These are phyloP conservation scores for Andinoacara biseriatus DNA, from an alignment of 2,113 vertebrate species.

Conservation along the genomic window DNA sequence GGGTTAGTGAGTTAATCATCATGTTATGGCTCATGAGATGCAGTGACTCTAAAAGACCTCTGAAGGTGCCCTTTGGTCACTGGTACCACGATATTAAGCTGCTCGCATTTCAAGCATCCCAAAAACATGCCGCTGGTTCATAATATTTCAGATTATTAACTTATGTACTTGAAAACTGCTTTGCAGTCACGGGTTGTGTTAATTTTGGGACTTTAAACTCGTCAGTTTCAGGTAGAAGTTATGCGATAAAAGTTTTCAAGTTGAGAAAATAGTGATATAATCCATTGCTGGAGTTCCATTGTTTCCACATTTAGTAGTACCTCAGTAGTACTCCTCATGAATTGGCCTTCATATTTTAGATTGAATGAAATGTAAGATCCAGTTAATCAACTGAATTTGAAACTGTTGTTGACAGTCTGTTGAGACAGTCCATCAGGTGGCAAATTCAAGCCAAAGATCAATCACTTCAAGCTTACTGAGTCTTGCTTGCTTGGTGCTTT, in stretches of 20 bases:
- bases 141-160: not conserved
- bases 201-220: not conserved
- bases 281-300: not conserved
- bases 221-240: not conserved
- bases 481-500: not conserved
- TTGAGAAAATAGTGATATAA: not conserved
- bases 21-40: not conserved
- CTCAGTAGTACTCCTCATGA: not conserved
- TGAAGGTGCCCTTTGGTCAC: not conserved
- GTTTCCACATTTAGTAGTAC: not conserved
- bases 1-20: not conserved
- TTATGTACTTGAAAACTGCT: not conserved
- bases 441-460: not conserved
- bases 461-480: not conserved
- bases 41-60: not conserved
- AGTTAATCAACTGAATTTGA: not conserved
- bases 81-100: not conserved
- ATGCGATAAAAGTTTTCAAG: not conserved
- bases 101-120: not conserved
- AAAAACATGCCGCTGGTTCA: not conserved
- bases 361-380: not conserved
- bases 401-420: not conserved
- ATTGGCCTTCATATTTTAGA: not conserved
- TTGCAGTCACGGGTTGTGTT: not conserved
- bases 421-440: not conserved